These are phyloP conservation scores for Danio albolineatus DNA, from an alignment of 2,797 vertebrate genomes.

Conservation along the genomic window DNA sequence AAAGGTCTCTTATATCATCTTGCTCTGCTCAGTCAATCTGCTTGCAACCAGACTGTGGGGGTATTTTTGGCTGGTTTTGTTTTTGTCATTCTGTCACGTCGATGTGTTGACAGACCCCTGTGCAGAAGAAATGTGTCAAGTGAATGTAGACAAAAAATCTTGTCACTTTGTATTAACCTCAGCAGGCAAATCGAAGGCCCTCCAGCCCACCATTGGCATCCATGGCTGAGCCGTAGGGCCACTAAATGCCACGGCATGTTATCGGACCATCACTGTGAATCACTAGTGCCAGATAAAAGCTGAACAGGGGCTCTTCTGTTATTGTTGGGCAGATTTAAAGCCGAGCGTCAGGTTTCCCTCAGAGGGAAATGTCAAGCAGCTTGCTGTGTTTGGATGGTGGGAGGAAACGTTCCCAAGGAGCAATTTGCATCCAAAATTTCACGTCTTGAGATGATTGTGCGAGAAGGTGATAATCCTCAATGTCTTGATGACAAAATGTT, in stretches of 20 bases:
- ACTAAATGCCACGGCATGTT: constrained; percentile 80
- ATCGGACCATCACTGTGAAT: constrained; percentile 68
- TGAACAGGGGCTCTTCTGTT: constrained; percentile 71
- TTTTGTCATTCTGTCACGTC: constrained; percentile 46
- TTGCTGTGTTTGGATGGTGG: constrained; percentile 6
- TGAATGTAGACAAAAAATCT: constrained; percentile 70
- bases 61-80: constrained; percentile 47
- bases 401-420: neutral
- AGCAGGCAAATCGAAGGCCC: constrained; percentile 70
- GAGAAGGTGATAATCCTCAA: constrained; percentile 4
- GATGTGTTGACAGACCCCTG: constrained; percentile 54
- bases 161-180: constrained; percentile 77
- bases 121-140: constrained; percentile 68
- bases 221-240: constrained; percentile 73
- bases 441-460: constrained; percentile 18
- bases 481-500: neutral
- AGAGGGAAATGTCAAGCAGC: constrained; percentile 58
- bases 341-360: constrained; percentile 45
- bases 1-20: neutral
- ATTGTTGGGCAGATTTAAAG: constrained; percentile 64
- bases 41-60: constrained; percentile 16
- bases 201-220: constrained; percentile 71
- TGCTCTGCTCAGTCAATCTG: constrained; percentile 2
- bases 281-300: constrained; percentile 71
- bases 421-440: constrained; percentile 2